Conservation (phyloP, 2,797 vertebrate genomes). For the Triplophysa bombifrons region DNA sequence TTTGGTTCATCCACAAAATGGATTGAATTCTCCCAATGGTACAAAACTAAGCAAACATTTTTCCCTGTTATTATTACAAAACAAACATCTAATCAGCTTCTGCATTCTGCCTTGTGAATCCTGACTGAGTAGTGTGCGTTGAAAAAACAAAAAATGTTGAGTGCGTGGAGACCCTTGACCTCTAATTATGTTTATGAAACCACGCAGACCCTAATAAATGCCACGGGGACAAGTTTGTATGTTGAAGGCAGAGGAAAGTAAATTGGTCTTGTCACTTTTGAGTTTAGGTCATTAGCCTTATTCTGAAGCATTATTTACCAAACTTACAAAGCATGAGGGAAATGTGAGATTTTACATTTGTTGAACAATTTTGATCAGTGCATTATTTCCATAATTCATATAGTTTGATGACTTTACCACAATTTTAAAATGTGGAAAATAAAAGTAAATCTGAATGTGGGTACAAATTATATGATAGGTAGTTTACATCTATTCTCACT, state of each 20-base stretch:
- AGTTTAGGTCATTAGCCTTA: conserved; percentile 8
- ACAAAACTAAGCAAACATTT: not conserved
- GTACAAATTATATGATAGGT: not conserved
- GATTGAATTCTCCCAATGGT: not conserved
- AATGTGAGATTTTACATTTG: no score
- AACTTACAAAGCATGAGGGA: not conserved
- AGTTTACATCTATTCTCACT: not conserved
- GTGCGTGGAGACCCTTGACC: conserved; percentile 20
- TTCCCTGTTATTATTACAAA: not conserved
- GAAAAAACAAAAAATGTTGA: conserved; percentile 3
- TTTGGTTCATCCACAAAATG: no score
- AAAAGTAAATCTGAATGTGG: no score
- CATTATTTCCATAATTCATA: no score
- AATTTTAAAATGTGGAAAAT: not conserved
- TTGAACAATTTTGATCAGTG: no score
- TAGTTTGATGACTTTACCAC: no score
- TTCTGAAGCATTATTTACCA: not conserved
- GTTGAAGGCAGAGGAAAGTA: conserved; percentile 21
- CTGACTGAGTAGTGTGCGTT: not conserved
- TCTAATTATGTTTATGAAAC: conserved; percentile 21
- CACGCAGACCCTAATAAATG: conserved; percentile 13
- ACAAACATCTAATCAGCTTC: not conserved
- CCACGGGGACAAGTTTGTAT: conserved; percentile 24
- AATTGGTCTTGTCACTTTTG: conserved; percentile 20
- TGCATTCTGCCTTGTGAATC: not conserved